Percentiles rank a stretch among this genome's conserved stretches.
phyloP scores from a whole-genome alignment of 1,140 invertebrate genomes.

The Rhopalosiphum padi region DNA sequence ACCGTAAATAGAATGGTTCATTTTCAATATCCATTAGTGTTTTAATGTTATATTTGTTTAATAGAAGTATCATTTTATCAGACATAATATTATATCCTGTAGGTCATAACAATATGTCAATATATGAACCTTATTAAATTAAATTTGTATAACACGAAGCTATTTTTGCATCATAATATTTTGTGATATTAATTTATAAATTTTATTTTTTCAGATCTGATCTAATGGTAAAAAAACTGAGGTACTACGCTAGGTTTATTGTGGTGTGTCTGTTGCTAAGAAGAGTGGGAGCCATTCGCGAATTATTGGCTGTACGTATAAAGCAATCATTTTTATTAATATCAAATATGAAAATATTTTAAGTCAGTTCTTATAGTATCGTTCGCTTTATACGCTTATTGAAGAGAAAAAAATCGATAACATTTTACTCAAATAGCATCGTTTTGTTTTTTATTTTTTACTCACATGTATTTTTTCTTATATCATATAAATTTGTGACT shows the following conservation, averaged over 20 bases:
- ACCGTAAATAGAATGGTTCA: background rate
- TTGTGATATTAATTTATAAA: background rate
- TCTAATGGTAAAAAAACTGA: constrained; percentile 96
- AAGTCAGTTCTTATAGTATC: background rate
- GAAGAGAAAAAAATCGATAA: background rate
- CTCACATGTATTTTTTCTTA: too few species aligned
- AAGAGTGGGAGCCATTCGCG: constrained; percentile 91
- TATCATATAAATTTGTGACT: background rate
- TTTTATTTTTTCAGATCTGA: constrained; percentile 73
- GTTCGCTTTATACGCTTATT: background rate
- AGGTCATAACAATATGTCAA: background rate
- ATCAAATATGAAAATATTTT: background rate
- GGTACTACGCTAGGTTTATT: constrained; percentile 96
- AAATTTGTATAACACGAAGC: too few species aligned
- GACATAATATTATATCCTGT: background rate
- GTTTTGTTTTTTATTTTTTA: background rate
- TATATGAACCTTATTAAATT: background rate
- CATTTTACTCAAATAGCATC: background rate
- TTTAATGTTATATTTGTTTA: background rate
- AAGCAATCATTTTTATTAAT: background rate
- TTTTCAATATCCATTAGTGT: background rate
- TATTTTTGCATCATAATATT: background rate
- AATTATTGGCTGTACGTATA: constrained; percentile 77
- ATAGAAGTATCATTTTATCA: background rate
- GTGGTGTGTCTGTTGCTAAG: constrained; percentile 94